Base-by-base conservation (phyloP, 64 coral and sea anemone genomes). In the Trachythela sp. region DNA sequence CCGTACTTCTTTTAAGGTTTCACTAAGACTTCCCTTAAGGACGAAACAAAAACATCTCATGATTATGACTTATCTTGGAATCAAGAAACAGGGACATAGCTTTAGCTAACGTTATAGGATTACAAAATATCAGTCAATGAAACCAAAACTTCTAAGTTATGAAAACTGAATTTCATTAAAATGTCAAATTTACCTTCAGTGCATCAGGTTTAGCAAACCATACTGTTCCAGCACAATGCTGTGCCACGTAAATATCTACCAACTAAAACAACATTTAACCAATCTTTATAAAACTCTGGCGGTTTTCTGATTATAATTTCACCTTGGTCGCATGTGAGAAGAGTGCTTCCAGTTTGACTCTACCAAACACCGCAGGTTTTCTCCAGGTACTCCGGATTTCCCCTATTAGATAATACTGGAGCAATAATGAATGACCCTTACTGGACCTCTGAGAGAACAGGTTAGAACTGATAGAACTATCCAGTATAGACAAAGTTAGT, bases 191-290 rank as follows among this genome's bases (percentile, higher is more conserved):
- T 64, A 64, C 94, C 94, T 97, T 97, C 0, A 97, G 87, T n/a
- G 94, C 94, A 94, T 97, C 94, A 71, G 94, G 84, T 43, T 97
- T 92, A 48, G 94, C 94, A 94, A 97, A 97, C 92, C 92, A 97
- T 39, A 94, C 58, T 64, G 94, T 59, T 70, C 39, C 89, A 70
- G 14, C 64, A 75, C 68, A 50, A 71, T 84, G 51, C 5, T 91
- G 50, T 13, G 92, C 89, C 92, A 97, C 91, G 39, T 70, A 89
- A 50, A 97, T 93, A 48, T 97, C 94, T 18, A 64, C 1, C 26
- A 64, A 15, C 56, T 64, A 26, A 20, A 64, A 45, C 42, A 45
- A 45, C 4, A 45, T 45, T 45, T 11, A 45, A n/a, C n/a, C n/a
- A n/a, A n/a, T n/a, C n/a, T n/a, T n/a, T n/a, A n/a, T n/a, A n/a